Evolutionary conservation across 2,888 invertebrate species (phyloP).

Genomic region (Drosophila cracens): DNA sequence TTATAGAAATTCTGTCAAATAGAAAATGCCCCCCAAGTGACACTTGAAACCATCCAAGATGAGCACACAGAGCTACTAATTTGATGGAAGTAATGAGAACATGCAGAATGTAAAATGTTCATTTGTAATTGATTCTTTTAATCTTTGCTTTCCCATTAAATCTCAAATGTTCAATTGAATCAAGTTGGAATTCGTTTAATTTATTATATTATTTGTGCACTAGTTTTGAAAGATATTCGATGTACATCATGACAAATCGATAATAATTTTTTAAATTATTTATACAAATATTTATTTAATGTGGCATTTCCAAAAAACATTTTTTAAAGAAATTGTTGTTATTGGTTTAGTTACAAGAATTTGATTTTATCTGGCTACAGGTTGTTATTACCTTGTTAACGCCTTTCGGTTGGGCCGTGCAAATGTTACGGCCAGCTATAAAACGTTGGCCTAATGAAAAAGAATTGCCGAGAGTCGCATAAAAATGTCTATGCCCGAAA

Average conservation of each 20-base stretch:
- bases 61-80: background rate
- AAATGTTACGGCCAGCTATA: constrained; percentile 35
- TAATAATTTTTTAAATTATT: background rate
- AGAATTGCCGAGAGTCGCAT: constrained; percentile 50
- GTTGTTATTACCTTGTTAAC: constrained; percentile 12
- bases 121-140: background rate
- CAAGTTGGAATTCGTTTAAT: background rate
- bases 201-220: background rate
- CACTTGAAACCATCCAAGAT: background rate
- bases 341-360: background rate
- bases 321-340: background rate
- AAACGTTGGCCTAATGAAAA: constrained; percentile 57
- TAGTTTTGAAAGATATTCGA: background rate
- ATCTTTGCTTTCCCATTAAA: background rate
- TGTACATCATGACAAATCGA: background rate
- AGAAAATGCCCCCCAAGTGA: background rate
- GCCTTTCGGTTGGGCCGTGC: constrained; percentile 36
- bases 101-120: background rate
- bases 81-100: background rate
- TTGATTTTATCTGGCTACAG: background rate
- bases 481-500: constrained; percentile 32
- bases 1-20: background rate
- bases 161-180: background rate
- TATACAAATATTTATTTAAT: background rate
- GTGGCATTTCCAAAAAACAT: background rate